Conservation (phyloP, 2,113 vertebrate genomes). For the Cariama cristata region DNA sequence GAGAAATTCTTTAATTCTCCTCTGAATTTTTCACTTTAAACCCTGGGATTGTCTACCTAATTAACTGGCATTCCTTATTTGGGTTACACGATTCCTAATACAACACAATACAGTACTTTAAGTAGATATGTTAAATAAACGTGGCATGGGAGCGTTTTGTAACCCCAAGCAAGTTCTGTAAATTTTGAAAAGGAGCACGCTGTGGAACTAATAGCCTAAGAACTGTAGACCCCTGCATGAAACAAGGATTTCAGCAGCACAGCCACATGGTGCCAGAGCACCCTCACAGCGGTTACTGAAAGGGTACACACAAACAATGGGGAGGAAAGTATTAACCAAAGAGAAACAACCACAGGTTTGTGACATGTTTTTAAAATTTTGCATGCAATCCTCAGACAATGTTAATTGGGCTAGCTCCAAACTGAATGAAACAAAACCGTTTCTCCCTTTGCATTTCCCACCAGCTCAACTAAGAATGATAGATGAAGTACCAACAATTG, state of each 20-base stretch:
- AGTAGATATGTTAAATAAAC: neutral
- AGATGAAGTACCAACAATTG: neutral
- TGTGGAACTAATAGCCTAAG: neutral
- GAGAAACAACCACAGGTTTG: accelerated
- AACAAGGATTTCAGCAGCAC: neutral
- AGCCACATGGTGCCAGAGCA: accelerated
- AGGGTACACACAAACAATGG: neutral
- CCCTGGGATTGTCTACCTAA: neutral
- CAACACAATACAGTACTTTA: neutral
- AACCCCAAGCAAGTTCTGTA: neutral
- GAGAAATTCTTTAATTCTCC: neutral
- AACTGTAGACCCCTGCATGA: neutral
- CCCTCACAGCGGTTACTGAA: accelerated
- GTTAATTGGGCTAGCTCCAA: neutral
- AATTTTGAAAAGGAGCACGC: neutral
- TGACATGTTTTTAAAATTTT: neutral
- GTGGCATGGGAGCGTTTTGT: neutral
- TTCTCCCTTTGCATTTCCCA: neutral
- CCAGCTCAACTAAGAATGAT: neutral
- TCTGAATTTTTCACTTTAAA: neutral
- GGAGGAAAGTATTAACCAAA: neutral
- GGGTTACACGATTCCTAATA: neutral
- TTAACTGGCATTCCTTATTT: neutral
- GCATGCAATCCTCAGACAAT: neutral
- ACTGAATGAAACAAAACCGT: neutral